Evolutionary conservation across 2,113 vertebrate species (phyloP).

Genomic region (Chaetops frenatus): DNA sequence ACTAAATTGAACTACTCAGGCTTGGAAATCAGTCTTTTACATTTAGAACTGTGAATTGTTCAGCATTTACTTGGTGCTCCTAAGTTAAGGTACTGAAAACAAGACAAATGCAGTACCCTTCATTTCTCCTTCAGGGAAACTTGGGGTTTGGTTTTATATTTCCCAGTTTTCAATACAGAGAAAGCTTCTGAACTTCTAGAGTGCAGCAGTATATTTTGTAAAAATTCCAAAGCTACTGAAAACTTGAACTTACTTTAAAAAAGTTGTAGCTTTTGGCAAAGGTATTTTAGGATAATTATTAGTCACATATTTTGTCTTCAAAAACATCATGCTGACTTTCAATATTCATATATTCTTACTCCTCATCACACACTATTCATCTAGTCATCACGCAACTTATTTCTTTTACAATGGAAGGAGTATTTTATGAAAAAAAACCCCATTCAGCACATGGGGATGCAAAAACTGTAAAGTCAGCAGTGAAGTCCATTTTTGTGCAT

Average conservation of each 20-base stretch:
- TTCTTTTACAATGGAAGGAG: not conserved
- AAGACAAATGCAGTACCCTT: not conserved
- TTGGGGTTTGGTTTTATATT: not conserved
- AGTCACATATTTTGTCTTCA: not conserved
- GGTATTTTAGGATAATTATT: not conserved
- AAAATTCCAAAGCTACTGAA: not conserved
- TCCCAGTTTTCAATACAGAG: not conserved
- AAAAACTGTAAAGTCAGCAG: not conserved
- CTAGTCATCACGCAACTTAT: not conserved
- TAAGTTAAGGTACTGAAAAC: not conserved
- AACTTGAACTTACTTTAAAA: not conserved
- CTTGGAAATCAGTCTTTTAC: not conserved
- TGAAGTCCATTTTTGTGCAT: not conserved
- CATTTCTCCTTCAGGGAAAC: not conserved
- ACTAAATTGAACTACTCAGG: not conserved
- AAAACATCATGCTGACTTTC: not conserved
- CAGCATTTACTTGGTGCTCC: not conserved
- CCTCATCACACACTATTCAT: not conserved
- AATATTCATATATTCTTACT: not conserved
- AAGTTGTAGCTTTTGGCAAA: not conserved
- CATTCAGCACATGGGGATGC: not conserved
- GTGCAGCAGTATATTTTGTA: not conserved
- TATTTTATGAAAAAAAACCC: not conserved
- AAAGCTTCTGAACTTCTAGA: not conserved
- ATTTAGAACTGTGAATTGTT: not conserved